Evolutionary conservation across 2,113 vertebrate genomes (phyloP).

Genomic region (Lanius ludovicianus): DNA sequence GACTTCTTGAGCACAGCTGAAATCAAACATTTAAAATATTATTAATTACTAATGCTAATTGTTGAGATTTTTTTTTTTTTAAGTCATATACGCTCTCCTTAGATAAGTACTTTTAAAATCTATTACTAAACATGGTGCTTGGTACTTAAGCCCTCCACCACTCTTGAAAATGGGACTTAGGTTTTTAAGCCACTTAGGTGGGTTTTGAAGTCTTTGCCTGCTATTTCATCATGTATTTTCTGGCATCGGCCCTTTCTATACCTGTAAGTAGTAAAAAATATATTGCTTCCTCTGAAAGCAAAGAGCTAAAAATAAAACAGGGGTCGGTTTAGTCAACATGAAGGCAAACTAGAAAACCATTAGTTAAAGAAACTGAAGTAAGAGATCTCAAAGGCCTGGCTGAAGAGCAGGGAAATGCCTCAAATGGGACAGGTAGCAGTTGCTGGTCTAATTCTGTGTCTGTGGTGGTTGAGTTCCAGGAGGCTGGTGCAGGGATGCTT

Average conservation of each 20-base stretch:
- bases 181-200: not conserved
- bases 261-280: slow-evolving; percentile 9
- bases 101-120: not conserved
- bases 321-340: not conserved
- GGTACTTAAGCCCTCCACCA: not conserved
- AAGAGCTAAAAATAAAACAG: slow-evolving; percentile 9
- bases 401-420: not conserved
- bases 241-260: not conserved
- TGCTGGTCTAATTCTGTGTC: not conserved
- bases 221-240: not conserved
- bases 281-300: not conserved
- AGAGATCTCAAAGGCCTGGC: not conserved
- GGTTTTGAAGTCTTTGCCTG: not conserved
- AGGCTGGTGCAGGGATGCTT: fast-evolving
- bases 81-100: fast-evolving
- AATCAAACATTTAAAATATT: slow-evolving; percentile 42
- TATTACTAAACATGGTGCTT: not conserved
- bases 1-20: not conserved
- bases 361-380: not conserved
- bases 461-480: fast-evolving
- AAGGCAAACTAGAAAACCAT: not conserved
- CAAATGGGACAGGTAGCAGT: not conserved
- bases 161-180: not conserved
- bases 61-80: not conserved
- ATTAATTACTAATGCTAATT: slow-evolving; percentile 18